Evolutionary conservation across 2,113 vertebrate genomes (phyloP).

Genomic region (Amia ocellicauda): DNA sequence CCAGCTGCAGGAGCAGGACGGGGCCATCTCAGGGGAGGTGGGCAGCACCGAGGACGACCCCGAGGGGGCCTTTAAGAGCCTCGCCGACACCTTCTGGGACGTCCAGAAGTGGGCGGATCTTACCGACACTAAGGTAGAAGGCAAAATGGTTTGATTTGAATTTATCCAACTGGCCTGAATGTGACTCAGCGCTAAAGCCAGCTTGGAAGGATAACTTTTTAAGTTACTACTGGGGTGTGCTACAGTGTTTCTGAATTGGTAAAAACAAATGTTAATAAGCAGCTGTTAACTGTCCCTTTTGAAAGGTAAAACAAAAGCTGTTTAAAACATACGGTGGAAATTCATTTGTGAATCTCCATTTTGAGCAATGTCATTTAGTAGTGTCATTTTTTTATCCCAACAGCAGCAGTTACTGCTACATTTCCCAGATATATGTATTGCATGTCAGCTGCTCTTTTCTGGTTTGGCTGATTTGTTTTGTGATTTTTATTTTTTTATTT

Average conservation of each 20-base stretch:
- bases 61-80: conserved; percentile 60
- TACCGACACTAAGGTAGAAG: conserved; percentile 84
- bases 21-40: conserved; percentile 64
- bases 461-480: conserved; percentile 10
- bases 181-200: no score
- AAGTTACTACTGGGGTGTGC: neutral
- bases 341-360: neutral
- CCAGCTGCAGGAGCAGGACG: conserved; percentile 70
- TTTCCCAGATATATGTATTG: neutral
- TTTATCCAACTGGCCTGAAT: no score
- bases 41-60: conserved; percentile 75
- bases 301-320: no score
- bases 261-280: no score
- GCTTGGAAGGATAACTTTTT: no score
- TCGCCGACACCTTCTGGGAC: conserved; percentile 89
- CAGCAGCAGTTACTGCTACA: neutral
- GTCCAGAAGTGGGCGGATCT: conserved; percentile 94
- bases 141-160: no score
- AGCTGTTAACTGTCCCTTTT: no score
- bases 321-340: neutral
- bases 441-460: neutral
- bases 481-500: conserved; percentile 17
- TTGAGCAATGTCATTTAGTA: neutral
- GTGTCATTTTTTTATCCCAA: neutral
- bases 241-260: no score